Conservation (phyloP, 2,888 invertebrate genomes). For the Clistopyga incitator region DNA sequence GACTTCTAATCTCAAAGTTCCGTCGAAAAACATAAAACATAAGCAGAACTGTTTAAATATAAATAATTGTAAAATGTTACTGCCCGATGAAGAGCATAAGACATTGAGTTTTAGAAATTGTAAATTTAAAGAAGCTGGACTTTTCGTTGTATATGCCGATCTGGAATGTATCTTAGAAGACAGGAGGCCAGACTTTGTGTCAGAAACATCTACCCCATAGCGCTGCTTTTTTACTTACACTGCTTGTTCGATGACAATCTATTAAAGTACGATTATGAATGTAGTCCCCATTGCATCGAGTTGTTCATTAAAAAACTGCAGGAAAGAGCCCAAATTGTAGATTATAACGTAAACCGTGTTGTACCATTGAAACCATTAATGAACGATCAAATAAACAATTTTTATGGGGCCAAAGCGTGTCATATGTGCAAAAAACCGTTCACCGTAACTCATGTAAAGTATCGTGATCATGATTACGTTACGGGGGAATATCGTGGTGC, state of each 20-base stretch:
- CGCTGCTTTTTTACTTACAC: constrained; percentile 44
- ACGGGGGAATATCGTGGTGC: constrained; percentile 63
- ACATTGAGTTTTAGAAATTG: constrained; percentile 49
- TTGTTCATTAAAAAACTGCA: constrained; percentile 51
- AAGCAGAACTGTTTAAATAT: too few relatives aligned
- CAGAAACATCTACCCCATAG: constrained; percentile 61
- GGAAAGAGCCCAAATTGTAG: too few relatives aligned
- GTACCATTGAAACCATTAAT: constrained; percentile 19
- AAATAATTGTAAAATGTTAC: not conserved
- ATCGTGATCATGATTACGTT: too few relatives aligned
- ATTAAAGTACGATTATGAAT: constrained; percentile 55
- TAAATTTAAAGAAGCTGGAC: constrained; percentile 32
- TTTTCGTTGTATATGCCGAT: constrained; percentile 54
- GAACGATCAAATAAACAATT: too few relatives aligned
- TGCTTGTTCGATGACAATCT: constrained; percentile 39
- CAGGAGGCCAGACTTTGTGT: not conserved
- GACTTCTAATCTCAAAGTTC: too few relatives aligned
- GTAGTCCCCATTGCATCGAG: constrained; percentile 55
- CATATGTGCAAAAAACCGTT: too few relatives aligned
- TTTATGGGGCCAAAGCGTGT: not conserved
- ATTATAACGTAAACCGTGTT: too few relatives aligned
- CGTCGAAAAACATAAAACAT: too few relatives aligned
- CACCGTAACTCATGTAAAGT: too few relatives aligned
- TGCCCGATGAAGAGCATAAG: constrained; percentile 39
- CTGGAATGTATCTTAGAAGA: constrained; percentile 54